phyloP scores from a whole-genome alignment of 2,113 vertebrate genomes.

The Otus sunia region DNA sequence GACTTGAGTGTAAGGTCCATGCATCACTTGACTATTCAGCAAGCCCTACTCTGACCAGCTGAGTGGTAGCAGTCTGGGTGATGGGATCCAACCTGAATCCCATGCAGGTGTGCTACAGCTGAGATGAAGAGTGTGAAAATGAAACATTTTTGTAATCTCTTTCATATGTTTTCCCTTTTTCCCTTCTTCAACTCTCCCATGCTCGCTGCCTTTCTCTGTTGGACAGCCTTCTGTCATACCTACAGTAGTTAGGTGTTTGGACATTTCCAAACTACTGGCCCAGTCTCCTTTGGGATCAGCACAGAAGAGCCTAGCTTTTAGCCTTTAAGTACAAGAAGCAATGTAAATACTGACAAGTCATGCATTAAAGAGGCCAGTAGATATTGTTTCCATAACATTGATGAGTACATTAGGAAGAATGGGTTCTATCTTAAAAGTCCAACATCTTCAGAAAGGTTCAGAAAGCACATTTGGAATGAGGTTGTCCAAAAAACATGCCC shows the following conservation, averaged over 20 bases:
- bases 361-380: not conserved
- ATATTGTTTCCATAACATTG: not conserved
- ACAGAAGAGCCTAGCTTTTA: not conserved
- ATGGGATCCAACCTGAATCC: not conserved
- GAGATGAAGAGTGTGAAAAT: not conserved
- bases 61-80: not conserved
- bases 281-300: not conserved
- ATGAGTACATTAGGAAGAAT: not conserved
- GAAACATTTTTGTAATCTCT: not conserved
- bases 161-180: not conserved
- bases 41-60: not conserved
- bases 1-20: not conserved
- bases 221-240: not conserved
- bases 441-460: not conserved
- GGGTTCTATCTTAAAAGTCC: not conserved
- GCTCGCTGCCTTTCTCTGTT: not conserved
- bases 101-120: not conserved
- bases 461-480: not conserved
- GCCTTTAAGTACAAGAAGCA: not conserved
- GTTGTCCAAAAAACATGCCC: not conserved
- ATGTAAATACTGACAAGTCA: not conserved
- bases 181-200: not conserved
- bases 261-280: not conserved
- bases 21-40: not conserved
- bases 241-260: not conserved